phyloP scores from a whole-genome alignment of 2,888 invertebrate genomes.

The Cyclophora punctaria region DNA sequence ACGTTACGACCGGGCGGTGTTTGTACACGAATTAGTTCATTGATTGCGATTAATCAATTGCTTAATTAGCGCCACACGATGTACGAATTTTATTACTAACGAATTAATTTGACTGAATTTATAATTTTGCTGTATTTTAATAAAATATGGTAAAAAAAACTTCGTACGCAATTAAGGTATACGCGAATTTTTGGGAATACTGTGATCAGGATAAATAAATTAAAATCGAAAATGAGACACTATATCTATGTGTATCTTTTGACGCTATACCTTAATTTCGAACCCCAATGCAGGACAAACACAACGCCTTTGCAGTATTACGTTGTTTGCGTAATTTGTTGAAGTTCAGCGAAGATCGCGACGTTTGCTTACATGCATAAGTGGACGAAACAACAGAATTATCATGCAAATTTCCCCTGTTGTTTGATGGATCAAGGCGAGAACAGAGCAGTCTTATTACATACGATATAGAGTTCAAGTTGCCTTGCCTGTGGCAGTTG shows the following conservation, averaged over 20 bases:
- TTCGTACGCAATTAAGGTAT: too few relatives aligned
- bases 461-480: background rate
- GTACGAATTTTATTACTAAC: background rate
- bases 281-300: constrained; percentile 7
- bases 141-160: too few relatives aligned
- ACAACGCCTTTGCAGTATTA: constrained; percentile 18
- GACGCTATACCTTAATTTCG: too few relatives aligned
- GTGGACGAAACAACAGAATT: constrained; percentile 25
- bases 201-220: too few relatives aligned
- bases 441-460: background rate
- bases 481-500: background rate
- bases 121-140: too few relatives aligned
- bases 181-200: too few relatives aligned
- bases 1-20: constrained; percentile 6
- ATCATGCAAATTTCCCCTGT: constrained; percentile 25
- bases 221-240: too few relatives aligned
- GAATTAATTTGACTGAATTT: background rate
- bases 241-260: too few relatives aligned
- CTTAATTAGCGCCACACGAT: too few relatives aligned
- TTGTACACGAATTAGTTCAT: constrained; percentile 17
- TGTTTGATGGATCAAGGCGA: background rate
- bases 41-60: constrained; percentile 20
- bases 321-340: constrained; percentile 26
- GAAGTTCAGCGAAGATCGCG: constrained; percentile 24
- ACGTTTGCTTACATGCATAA: constrained; percentile 22